Conservation (phyloP, 2,113 vertebrate species). For the Salvelinus alpinus region DNA sequence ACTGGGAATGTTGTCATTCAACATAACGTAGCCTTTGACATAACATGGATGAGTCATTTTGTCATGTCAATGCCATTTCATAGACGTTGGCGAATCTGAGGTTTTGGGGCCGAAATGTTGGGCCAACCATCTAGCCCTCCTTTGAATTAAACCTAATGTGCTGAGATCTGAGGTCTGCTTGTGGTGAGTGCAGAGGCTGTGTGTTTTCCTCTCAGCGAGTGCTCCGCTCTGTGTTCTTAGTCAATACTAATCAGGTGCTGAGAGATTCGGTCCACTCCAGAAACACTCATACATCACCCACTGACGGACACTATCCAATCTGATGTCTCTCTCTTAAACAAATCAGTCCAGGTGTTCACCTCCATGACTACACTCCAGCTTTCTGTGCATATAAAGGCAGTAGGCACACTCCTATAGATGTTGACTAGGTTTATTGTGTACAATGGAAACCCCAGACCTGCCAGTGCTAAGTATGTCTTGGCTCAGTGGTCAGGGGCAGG, state of each 20-base stretch:
- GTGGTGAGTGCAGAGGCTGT: neutral
- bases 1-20: no score
- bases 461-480: neutral
- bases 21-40: no score
- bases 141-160: no score
- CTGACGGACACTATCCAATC: neutral
- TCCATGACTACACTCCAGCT: neutral
- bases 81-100: no score
- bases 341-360: neutral
- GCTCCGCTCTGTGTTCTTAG: neutral
- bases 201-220: slow-evolving; percentile 27
- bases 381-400: neutral
- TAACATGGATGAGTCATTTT: no score
- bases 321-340: neutral
- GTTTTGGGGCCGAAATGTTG: no score
- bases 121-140: no score
- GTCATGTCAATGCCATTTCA: no score
- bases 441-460: neutral
- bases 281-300: neutral
- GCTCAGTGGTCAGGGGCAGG: neutral
- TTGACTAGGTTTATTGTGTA: neutral
- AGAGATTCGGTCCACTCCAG: slow-evolving; percentile 28
- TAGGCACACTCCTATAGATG: neutral
- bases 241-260: neutral
- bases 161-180: no score